Evolutionary conservation across 2,888 invertebrate genomes (phyloP), one percentile per base, ranked within the genome.

Genomic region (Trachelus tabidus): DNA sequence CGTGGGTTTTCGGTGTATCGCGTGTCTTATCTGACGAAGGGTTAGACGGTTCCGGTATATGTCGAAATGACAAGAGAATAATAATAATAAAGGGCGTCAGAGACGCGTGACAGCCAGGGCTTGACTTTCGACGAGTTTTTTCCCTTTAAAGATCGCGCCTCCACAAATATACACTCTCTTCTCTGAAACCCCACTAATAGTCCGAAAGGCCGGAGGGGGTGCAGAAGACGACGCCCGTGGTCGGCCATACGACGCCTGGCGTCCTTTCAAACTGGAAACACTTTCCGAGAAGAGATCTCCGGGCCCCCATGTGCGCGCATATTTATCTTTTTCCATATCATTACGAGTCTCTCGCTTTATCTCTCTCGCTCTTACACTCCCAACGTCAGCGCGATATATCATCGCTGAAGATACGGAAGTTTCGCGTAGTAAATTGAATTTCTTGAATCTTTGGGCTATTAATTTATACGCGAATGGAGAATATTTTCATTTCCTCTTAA

Each of bases 81-180:
- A 56, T 56, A 56, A 56, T 56, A 56, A 56, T 56, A 56, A 23
- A 23, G 56, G 56, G 56, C 56, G 56, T 56, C 23, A 15, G 23
- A 56, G 56, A 56, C 56, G 23, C 56, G 56, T 56, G 56, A 56
- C 56, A 56, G 56, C 56, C 23, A 56, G 56, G 56, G 56, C 56
- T 56, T 56, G 56, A 56, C 56, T 23, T 56, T 56, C 56, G 56
- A 56, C 56, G 23, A 56, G 6, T 71, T 34, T 71, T 71, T 71
- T 71, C 71, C 34, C 71, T 34, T 71, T 71, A 31, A 71, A 71
- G 31, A 71, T 71, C 71, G 71, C 71, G 71, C 71, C 71, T 71
- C 71, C 71, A 33, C 71, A 71, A 71, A 71, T 71, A 71, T 71
- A 71, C 34, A 71, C 34, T 33, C 71, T 71, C 34, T 71, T 34